These are phyloP conservation scores for Lissocephala sabroskyi DNA, from an alignment of 2,888 invertebrate genomes.

Conservation along the genomic window DNA sequence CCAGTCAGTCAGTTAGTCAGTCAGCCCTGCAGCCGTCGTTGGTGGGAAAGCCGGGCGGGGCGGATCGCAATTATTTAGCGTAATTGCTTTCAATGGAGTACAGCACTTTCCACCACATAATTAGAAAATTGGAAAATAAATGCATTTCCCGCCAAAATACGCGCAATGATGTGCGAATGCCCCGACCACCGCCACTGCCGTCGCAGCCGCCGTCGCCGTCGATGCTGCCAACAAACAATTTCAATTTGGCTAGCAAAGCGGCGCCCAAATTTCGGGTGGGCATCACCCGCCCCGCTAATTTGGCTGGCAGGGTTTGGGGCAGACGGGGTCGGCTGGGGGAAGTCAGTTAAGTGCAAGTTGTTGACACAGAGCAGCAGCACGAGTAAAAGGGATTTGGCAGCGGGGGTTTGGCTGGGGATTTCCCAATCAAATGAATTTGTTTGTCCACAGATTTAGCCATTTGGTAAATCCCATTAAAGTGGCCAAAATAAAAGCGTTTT, in stretches of 20 bases:
- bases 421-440: conserved; percentile 1
- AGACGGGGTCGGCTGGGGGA: neutral
- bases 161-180: too few relatives aligned
- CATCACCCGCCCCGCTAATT: neutral
- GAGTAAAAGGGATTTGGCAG: neutral
- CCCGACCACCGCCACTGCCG: too few relatives aligned
- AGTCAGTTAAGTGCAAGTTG: conserved; percentile 1
- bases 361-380: neutral
- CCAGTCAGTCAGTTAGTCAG: neutral
- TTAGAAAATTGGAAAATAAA: conserved; percentile 49
- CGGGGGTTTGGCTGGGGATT: neutral
- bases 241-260: neutral
- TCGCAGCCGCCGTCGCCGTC: too few relatives aligned
- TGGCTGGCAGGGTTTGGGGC: neutral
- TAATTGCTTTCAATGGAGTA: conserved; percentile 46
- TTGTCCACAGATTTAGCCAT: conserved; percentile 6
- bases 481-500: too few relatives aligned
- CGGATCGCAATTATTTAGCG: conserved; percentile 43
- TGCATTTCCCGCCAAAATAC: conserved; percentile 16
- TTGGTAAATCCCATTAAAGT: conserved; percentile 29
- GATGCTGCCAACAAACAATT: neutral
- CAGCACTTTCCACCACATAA: conserved; percentile 40
- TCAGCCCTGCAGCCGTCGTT: neutral
- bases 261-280: neutral
- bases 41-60: neutral